These are phyloP conservation scores for Myotis pilosus DNA, from an alignment of 2,797 vertebrate species.

Conservation along the genomic window DNA sequence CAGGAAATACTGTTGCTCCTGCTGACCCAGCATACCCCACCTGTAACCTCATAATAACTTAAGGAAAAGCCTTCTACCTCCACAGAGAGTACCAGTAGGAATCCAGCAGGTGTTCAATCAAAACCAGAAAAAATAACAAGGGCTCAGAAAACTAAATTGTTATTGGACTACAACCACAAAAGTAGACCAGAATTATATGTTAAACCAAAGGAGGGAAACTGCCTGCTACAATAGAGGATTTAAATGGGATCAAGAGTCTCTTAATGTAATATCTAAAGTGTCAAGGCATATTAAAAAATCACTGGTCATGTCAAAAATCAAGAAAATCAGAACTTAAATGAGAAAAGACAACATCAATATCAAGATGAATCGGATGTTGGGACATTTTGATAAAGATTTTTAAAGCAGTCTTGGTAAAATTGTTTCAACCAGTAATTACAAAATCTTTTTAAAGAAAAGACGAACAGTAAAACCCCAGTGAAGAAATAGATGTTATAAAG, in stretches of 20 bases:
- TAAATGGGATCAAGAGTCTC: background rate
- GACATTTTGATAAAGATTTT: background rate
- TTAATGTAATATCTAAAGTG: background rate
- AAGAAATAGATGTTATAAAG: background rate
- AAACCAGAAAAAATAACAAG: background rate
- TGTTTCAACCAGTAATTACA: background rate
- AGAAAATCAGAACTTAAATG: background rate
- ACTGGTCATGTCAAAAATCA: background rate
- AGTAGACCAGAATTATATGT: background rate
- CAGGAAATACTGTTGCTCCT: background rate
- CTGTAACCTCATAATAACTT: background rate
- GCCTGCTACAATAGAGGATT: background rate
- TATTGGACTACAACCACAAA: background rate
- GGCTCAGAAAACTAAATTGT: background rate
- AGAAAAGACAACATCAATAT: background rate
- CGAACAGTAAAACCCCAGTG: background rate
- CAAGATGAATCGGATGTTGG: background rate
- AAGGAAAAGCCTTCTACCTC: background rate
- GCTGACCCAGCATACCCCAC: background rate
- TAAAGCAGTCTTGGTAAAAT: background rate
- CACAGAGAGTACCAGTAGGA: background rate
- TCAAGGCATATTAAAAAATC: background rate
- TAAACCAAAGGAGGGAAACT: background rate
- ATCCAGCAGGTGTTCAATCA: background rate
- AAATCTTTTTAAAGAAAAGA: background rate